Base-by-base conservation (phyloP, 2,797 vertebrate genomes). In the Myioborus miniatus region DNA sequence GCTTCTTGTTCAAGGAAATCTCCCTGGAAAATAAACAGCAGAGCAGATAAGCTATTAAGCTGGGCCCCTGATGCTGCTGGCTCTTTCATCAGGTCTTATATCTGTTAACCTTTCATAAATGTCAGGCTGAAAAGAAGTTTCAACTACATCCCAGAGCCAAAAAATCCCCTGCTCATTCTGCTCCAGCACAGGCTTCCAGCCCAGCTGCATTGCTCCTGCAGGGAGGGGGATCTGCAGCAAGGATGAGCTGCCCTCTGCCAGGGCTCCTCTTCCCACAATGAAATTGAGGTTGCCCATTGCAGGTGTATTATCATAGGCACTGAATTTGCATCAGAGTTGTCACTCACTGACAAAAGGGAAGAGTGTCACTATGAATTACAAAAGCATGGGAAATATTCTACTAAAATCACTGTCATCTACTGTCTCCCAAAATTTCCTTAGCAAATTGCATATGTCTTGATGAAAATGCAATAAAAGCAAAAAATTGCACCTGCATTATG, bases 71-170 rank as follows among this genome's bases (percentile, higher is more conserved):
- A 49, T 14, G 27, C 63, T 92, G 74, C 83, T 72, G 63, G 76
- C 34, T 69, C 88, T 90, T 96, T 95, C 90, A 87, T 93, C 88
- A 76, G 83, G 83, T 87, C 93, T 93, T 90, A 39, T 53, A 92
- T 90, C 88, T 87, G 86, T 84, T 94, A 94, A 93, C 80, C 88
- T 91, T 96, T 89, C 86, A 84, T 67, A 96, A 92, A 94, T 76
- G 85, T 88, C 92, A 94, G 50, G 36, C 47, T 82, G 78, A 75
- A 94, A 84, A 85, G 76, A 39, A 90, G 74, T 65, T 95, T 90
- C 67, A 70, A 44, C 74, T 37, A 63, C 56, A 84, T 83, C 55
- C 59, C 67, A 74, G 47, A 36, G 77, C 63, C 80, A 77, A 86
- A 89, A 86, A 83, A 56, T 79, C 59, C 63, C 34, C 23, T 37